These are phyloP conservation scores for Pagrus major DNA, from an alignment of 2,113 vertebrate species.

Conservation along the genomic window DNA sequence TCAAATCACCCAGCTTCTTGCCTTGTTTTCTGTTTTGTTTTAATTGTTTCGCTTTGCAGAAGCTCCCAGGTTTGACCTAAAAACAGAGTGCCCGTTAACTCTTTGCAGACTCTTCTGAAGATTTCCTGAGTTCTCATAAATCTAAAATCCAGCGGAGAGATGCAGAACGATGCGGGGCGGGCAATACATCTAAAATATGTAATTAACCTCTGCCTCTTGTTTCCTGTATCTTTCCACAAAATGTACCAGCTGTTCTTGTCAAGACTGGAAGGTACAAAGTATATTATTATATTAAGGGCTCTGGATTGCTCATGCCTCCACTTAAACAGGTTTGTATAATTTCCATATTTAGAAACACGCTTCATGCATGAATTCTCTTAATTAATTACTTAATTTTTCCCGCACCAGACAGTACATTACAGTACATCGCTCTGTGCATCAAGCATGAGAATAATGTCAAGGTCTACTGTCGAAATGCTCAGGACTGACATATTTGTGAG, in stretches of 20 bases:
- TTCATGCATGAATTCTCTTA: not conserved
- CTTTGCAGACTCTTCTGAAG: not conserved
- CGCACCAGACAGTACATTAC: not conserved
- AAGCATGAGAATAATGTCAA: not conserved
- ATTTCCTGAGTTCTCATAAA: constrained; percentile 6
- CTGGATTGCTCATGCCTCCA: not conserved
- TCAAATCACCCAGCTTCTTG: constrained; percentile 31
- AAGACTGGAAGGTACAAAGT: not conserved
- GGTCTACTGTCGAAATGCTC: constrained; percentile 7
- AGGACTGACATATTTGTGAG: not conserved
- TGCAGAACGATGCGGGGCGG: constrained; percentile 11
- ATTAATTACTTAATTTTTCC: not conserved
- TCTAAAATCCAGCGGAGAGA: constrained; percentile 12
- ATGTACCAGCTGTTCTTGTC: constrained; percentile 25
- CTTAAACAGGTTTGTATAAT: not conserved
- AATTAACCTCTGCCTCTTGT: constrained; percentile 52
- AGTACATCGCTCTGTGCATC: not conserved
- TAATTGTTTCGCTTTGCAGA: constrained; percentile 38
- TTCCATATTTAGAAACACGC: not conserved
- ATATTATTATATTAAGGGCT: constrained; percentile 4
- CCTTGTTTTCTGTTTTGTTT: constrained; percentile 30
- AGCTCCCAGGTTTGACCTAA: constrained; percentile 11
- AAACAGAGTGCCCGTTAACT: not conserved
- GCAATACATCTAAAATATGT: constrained; percentile 16
- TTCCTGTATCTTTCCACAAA: constrained; percentile 27